Percentiles rank a stretch among this genome's conserved stretches.
Evolutionary conservation across 2,113 vertebrate species (phyloP).

Genomic region (Otis tarda): DNA sequence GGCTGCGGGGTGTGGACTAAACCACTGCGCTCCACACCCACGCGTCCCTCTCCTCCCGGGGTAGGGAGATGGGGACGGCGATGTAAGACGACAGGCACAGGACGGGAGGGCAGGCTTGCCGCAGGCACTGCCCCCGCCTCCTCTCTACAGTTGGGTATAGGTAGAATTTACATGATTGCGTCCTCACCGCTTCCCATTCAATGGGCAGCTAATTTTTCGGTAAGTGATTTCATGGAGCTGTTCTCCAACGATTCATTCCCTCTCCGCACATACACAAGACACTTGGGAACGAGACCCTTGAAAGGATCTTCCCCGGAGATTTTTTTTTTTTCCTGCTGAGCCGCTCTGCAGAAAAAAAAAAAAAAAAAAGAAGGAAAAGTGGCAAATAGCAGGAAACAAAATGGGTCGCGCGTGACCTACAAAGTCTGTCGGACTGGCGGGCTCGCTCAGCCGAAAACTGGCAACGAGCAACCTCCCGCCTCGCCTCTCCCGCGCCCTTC

Average conservation of each 20-base stretch:
- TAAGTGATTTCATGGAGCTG: slow-evolving; percentile 66
- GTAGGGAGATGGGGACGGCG: background rate
- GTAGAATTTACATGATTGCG: slow-evolving; percentile 31
- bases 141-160: slow-evolving; percentile 9
- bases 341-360: background rate
- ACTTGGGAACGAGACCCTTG: background rate
- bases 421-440: background rate
- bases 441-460: background rate
- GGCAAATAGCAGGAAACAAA: background rate
- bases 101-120: background rate
- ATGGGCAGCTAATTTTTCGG: slow-evolving; percentile 74
- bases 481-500: background rate
- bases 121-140: background rate
- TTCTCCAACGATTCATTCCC: slow-evolving; percentile 56
- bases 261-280: background rate
- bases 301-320: background rate
- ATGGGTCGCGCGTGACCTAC: background rate
- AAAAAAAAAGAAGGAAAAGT: background rate
- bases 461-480: background rate
- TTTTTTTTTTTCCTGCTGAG: background rate
- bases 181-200: slow-evolving; percentile 40
- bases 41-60: slow-evolving; percentile 3
- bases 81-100: background rate
- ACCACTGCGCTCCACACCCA: slow-evolving; percentile 60
- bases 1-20: slow-evolving; percentile 50